A percentile compares a stretch with the other conserved stretches of the same genome.
These are phyloP conservation scores for Catocala sponsa DNA, from an alignment of 2,888 invertebrate genomes.

Conservation along the genomic window DNA sequence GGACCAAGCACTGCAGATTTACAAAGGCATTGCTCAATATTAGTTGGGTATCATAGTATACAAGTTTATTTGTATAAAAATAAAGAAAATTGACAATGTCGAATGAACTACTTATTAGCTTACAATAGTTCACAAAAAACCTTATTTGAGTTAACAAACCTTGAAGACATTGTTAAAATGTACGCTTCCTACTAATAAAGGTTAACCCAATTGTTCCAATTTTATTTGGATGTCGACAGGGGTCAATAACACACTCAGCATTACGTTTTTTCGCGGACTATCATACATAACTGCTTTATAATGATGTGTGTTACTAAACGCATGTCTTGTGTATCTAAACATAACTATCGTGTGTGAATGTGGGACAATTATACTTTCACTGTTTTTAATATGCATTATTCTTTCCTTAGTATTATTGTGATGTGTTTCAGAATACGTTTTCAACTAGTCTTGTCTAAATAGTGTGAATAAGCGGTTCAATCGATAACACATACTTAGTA, in stretches of 20 bases:
- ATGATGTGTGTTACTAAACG: not conserved
- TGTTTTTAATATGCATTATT: not conserved
- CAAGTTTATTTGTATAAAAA: too few species aligned
- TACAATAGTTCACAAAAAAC: not conserved
- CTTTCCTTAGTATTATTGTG: too few species aligned
- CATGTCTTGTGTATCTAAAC: not conserved
- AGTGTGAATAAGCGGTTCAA: too few species aligned
- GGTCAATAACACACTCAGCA: not conserved
- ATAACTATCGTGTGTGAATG: not conserved
- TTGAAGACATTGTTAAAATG: not conserved
- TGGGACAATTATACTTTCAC: not conserved
- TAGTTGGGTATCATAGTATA: too few species aligned
- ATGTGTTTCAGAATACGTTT: too few species aligned
- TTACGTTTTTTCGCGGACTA: not conserved
- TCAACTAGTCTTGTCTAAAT: too few species aligned
- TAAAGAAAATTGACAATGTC: too few species aligned
- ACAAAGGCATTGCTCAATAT: too few species aligned
- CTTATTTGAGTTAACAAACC: not conserved
- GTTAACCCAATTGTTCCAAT: not conserved
- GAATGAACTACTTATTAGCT: too few species aligned
- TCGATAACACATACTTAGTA: too few species aligned
- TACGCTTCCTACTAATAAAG: not conserved
- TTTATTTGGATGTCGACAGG: not conserved
- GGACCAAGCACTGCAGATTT: too few species aligned
- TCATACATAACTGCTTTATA: not conserved